These are phyloP conservation scores for Cydia splendana DNA, from an alignment of 1,140 invertebrate species.

Conservation along the genomic window DNA sequence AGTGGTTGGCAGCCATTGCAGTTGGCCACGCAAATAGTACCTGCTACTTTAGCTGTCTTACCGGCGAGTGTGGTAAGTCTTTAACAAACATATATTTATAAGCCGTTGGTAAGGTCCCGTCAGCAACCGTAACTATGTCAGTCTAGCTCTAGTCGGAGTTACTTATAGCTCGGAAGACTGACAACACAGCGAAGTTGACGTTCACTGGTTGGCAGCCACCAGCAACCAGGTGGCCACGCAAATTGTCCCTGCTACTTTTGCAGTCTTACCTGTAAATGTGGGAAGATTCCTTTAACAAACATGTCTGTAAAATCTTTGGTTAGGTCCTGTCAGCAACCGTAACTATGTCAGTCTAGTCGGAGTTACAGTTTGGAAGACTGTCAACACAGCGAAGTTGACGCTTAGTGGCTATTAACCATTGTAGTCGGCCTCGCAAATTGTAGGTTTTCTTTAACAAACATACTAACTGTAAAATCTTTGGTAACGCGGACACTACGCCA, in stretches of 20 bases:
- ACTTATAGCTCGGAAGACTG: conserved; percentile 82
- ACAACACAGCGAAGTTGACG: conserved; percentile 70
- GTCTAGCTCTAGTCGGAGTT: conserved; percentile 85
- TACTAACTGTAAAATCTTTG: not conserved
- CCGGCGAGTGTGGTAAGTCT: conserved; percentile 54
- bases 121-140: conserved; percentile 85
- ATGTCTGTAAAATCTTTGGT: not conserved
- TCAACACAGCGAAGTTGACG: conserved; percentile 69
- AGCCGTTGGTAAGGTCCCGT: conserved; percentile 64
- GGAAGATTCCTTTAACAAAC: conserved; percentile 45
- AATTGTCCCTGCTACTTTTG: conserved; percentile 90
- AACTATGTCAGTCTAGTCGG: conserved; percentile 72
- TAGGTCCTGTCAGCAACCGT: not conserved
- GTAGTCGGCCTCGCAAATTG: conserved; percentile 90
- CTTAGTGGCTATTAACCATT: conserved; percentile 89
- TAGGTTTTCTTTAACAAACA: conserved; percentile 82
- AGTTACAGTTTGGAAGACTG: conserved; percentile 82
- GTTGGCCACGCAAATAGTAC: conserved; percentile 91
- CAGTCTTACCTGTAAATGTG: conserved; percentile 76
- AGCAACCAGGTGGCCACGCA: conserved; percentile 91
- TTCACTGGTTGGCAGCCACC: conserved; percentile 89
- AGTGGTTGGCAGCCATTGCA: conserved; percentile 90
- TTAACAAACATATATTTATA: no score
- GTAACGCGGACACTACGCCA: not conserved
- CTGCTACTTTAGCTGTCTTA: conserved; percentile 88